A percentile compares a stretch with the other conserved stretches of the same genome.
These are phyloP conservation scores for Phymanthus crucifer DNA, from an alignment of 92 coral and sea anemone genomes.

Conservation along the genomic window DNA sequence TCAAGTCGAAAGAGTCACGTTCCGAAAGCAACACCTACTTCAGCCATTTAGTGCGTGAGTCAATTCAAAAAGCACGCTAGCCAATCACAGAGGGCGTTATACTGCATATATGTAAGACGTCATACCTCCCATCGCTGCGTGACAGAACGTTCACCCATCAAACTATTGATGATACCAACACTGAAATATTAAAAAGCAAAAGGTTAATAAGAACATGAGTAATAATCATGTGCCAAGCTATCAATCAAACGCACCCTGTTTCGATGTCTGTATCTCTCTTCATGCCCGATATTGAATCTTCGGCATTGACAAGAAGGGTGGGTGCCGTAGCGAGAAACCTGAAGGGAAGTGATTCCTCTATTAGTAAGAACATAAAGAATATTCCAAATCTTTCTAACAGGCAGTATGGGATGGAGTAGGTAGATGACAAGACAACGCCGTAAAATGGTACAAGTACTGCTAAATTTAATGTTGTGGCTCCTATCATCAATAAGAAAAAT, in stretches of 20 bases:
- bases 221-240: not conserved
- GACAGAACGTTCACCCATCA: slow-evolving; percentile 93
- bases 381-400: too few relatives aligned
- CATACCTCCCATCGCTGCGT: slow-evolving; percentile 99
- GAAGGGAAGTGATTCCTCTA: not conserved
- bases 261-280: slow-evolving; percentile 92
- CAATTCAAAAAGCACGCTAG: too few relatives aligned
- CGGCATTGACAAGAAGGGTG: slow-evolving; percentile 75
- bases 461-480: too few relatives aligned
- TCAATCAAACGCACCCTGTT: slow-evolving; percentile 65
- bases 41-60: too few relatives aligned
- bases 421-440: not conserved
- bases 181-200: slow-evolving; percentile 30
- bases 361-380: not conserved
- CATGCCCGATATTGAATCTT: slow-evolving; percentile 87
- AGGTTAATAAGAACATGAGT: not conserved
- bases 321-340: slow-evolving; percentile 72
- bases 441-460: not conserved
- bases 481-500: too few relatives aligned
- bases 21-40: too few relatives aligned
- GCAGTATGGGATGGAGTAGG: not conserved
- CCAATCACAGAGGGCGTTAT: too few relatives aligned
- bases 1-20: too few relatives aligned
- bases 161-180: slow-evolving; percentile 78
- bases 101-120: not conserved